Conservation (phyloP, 2,113 vertebrate species). For the Macrotis lagotis region DNA sequence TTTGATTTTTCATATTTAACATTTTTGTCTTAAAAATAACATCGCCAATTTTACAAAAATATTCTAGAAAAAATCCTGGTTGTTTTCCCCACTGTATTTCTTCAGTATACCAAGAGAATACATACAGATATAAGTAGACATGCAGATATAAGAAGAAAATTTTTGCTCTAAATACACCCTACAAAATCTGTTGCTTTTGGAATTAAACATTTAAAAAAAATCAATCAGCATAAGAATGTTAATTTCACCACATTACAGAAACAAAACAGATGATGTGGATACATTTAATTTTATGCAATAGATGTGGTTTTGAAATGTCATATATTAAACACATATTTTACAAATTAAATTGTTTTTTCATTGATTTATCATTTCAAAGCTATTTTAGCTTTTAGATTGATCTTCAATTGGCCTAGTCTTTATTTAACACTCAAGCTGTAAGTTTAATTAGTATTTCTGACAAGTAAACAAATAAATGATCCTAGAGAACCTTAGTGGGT, state of each 20-base stretch:
- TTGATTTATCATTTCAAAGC: neutral
- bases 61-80: too few relatives aligned
- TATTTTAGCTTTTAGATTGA: neutral
- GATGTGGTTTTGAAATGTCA: neutral
- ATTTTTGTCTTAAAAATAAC: too few relatives aligned
- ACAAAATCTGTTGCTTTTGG: neutral
- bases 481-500: neutral
- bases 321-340: neutral
- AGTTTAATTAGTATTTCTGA: neutral
- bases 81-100: too few relatives aligned
- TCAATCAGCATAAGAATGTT: conserved; percentile 2
- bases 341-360: neutral
- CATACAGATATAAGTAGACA: too few relatives aligned
- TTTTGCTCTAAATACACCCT: too few relatives aligned
- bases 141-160: too few relatives aligned
- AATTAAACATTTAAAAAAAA: neutral
- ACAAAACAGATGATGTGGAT: neutral
- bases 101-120: too few relatives aligned
- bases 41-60: too few relatives aligned
- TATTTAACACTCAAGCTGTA: neutral
- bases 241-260: neutral
- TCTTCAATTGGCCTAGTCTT: neutral
- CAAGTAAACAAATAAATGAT: neutral
- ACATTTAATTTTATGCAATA: neutral
- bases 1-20: too few relatives aligned